Conservation (phyloP, 2,797 vertebrate species). For the Calcarius lapponicus region DNA sequence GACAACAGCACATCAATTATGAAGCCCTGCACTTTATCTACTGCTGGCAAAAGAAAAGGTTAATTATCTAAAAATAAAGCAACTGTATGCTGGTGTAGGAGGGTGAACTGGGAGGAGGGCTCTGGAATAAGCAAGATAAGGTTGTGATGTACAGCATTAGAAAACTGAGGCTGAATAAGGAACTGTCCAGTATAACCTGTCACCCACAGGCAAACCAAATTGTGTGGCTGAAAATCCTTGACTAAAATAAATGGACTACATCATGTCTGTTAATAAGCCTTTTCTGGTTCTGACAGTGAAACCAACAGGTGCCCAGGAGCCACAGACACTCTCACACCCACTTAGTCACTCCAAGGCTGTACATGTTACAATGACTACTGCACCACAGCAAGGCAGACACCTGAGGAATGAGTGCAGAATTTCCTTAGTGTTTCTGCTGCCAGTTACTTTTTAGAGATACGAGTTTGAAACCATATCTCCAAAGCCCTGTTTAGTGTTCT, state of each 20-base stretch:
- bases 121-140: constrained; percentile 13
- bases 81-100: neutral
- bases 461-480: neutral
- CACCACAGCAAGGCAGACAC: neutral
- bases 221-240: neutral
- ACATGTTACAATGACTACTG: neutral
- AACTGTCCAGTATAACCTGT: neutral
- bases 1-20: constrained; percentile 32
- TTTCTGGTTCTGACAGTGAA: constrained; percentile 3
- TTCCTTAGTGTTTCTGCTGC: neutral
- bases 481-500: neutral
- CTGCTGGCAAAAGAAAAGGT: constrained; percentile 39
- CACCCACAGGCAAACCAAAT: constrained; percentile 16
- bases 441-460: neutral
- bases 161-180: neutral
- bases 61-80: constrained; percentile 55
- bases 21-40: constrained; percentile 26
- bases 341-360: neutral
- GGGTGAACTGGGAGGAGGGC: neutral
- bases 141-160: neutral
- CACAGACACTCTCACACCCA: neutral
- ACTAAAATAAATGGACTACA: constrained; percentile 4
- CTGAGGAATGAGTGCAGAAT: neutral
- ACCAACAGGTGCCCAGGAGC: constrained; percentile 16
- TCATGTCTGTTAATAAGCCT: neutral